Conservation (phyloP, 2,113 vertebrate genomes). For the Salvelinus sp. region DNA sequence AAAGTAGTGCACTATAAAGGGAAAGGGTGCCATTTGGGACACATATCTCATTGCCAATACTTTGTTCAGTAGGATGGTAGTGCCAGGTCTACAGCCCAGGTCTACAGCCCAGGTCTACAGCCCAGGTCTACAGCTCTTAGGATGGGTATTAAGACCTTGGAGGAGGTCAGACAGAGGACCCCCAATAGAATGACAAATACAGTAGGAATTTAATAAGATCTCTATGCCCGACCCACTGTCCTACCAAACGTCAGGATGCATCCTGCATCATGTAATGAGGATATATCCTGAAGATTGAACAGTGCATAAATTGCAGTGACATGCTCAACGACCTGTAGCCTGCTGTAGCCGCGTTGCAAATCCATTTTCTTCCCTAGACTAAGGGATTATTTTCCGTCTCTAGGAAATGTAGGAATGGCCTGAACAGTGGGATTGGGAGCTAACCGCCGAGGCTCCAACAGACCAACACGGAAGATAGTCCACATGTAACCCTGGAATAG, state of each 20-base stretch:
- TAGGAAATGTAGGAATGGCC: constrained; percentile 52
- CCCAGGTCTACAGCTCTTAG: background rate
- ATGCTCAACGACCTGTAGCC: constrained; percentile 32
- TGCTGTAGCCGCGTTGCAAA: constrained; percentile 28
- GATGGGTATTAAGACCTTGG: constrained; percentile 33
- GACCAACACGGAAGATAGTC: too few species aligned
- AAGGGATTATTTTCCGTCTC: constrained; percentile 51
- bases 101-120: background rate
- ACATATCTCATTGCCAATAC: too few species aligned
- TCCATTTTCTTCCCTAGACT: constrained; percentile 34
- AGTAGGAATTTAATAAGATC: too few species aligned
- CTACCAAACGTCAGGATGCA: background rate
- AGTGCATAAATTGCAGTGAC: constrained; percentile 35
- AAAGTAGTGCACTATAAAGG: too few species aligned
- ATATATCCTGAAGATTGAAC: constrained; percentile 2
- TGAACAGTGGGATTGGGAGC: too few species aligned
- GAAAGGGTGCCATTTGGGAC: too few species aligned
- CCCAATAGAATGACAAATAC: too few species aligned
- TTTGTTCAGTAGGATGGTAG: too few species aligned
- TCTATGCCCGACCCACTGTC: too few species aligned
- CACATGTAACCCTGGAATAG: too few species aligned
- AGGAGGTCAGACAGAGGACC: constrained; percentile 39
- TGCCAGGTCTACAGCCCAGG: too few species aligned
- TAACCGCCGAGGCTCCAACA: background rate
- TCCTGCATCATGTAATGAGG: constrained; percentile 20